These are phyloP conservation scores for Eumaeus atala DNA, from an alignment of 1,140 invertebrate genomes.

Conservation along the genomic window DNA sequence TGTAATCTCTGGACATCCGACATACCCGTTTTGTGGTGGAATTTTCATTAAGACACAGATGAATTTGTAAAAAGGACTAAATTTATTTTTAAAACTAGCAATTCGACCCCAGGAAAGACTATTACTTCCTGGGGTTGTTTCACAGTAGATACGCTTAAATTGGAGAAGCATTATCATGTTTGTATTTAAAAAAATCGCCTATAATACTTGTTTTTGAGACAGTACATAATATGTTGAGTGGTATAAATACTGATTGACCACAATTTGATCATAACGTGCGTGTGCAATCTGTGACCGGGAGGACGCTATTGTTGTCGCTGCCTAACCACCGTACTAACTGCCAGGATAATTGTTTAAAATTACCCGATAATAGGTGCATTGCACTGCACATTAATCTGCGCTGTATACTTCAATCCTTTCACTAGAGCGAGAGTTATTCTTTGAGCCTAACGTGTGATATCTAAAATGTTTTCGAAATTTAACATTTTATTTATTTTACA, in stretches of 20 bases:
- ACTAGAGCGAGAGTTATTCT: slow-evolving; percentile 26
- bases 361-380: slow-evolving; percentile 36
- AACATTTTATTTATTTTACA: slow-evolving; percentile 30
- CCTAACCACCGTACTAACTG: slow-evolving; percentile 34
- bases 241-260: slow-evolving; percentile 28
- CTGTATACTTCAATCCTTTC: slow-evolving; percentile 34
- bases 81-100: too few species aligned
- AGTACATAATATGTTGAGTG: slow-evolving; percentile 16
- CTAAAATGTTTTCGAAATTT: slow-evolving; percentile 33
- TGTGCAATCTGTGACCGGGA: slow-evolving; percentile 26
- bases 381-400: slow-evolving; percentile 36
- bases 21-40: too few species aligned
- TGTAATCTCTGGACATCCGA: too few species aligned
- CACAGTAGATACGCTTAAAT: too few species aligned
- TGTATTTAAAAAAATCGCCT: not conserved
- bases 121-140: too few species aligned
- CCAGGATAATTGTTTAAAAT: slow-evolving; percentile 36
- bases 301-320: slow-evolving; percentile 39
- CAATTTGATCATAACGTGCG: slow-evolving; percentile 34
- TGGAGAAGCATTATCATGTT: not conserved
- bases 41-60: too few species aligned
- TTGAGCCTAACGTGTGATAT: slow-evolving; percentile 27
- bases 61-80: too few species aligned
- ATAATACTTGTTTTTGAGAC: slow-evolving; percentile 12
- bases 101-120: too few species aligned